Base-by-base conservation (phyloP, 1,140 invertebrate genomes). In the Drosophila lacertosa region DNA sequence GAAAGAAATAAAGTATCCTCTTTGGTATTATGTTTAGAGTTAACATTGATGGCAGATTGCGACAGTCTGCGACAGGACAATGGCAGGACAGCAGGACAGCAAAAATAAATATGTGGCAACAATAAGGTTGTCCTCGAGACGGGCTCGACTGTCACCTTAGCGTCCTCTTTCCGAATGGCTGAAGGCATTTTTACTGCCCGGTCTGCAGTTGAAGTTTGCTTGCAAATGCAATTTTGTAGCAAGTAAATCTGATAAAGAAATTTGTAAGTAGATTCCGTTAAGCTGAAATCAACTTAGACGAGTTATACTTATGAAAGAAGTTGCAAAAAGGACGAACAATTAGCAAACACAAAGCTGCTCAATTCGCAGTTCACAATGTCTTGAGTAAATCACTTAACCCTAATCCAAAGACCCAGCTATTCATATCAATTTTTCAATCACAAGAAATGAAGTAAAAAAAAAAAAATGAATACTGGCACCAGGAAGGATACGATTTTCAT, bases 201-300 rank as follows among this genome's bases (percentile, higher is more conserved):
- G 51, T 74, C 60, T 60, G 74, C 54, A 57, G 71, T 64, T 80
- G 59, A 86, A 88, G 82, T 86, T 86, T 57, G n/a, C 22, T 29
- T 60, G 24, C 24, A 64, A 79, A 79, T 77, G 64, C 73, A 77
- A 82, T 86, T 86, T 86, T 50, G 64, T 45, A 64, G 29, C 57
- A 74, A 68, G 63, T 51, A 79, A 84, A 83, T 84, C 82, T 45
- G 81, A 86, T 80, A 84, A 86, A 65, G 48, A 57, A 64, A 64
- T 74, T 74, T 77, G 60, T 70, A 66, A 64, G 79, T 60, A 37
- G 66, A 73, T 76, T 58, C 47, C 60, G 54, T 70, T 73, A 67
- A 39, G 53, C 75, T 69, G 47, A 59, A 60, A 74, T 58, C 48
- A 35, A 75, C n/a, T 74, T 74, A 39, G n/a, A 16, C 39, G 15